These are phyloP conservation scores for Caenorhabditis drosophilae DNA, from an alignment of 2,888 invertebrate species.

Conservation along the genomic window DNA sequence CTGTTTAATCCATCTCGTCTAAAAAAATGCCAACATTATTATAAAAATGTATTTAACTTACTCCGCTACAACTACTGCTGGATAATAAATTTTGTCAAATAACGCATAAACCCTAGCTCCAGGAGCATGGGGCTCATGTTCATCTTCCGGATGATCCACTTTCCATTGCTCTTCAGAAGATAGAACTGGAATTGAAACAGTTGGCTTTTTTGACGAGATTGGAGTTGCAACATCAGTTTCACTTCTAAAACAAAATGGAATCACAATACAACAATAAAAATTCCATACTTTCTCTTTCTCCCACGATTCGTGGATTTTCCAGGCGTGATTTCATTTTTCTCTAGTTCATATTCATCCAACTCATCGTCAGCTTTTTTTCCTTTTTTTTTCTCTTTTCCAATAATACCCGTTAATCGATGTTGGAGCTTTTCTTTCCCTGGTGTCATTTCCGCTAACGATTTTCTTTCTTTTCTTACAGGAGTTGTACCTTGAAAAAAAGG, in stretches of 20 bases:
- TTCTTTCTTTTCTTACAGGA: conserved; percentile 7
- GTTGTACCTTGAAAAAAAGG: conserved; percentile 8
- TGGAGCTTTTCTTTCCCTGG: conserved; percentile 34
- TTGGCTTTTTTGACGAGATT: conserved; percentile 27
- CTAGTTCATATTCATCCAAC: conserved; percentile 7
- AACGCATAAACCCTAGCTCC: conserved; percentile 65
- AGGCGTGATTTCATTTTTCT: too few species aligned
- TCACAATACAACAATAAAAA: neutral
- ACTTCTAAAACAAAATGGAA: conserved; percentile 7
- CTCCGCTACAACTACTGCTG: conserved; percentile 55
- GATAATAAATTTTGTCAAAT: conserved; percentile 63
- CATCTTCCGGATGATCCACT: conserved; percentile 58
- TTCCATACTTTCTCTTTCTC: conserved; percentile 25
- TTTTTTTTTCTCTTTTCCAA: neutral
- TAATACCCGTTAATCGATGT: conserved; percentile 1
- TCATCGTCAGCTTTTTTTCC: conserved; percentile 6
- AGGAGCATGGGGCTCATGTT: conserved; percentile 40
- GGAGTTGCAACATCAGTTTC: neutral
- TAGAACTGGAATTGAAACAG: conserved; percentile 24
- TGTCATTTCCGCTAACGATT: conserved; percentile 44
- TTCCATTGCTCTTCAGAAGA: conserved; percentile 52
- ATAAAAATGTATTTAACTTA: conserved; percentile 9
- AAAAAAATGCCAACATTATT: conserved; percentile 9
- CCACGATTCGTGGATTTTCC: conserved; percentile 6
- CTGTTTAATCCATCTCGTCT: conserved; percentile 61